Evolutionary conservation across 2,888 invertebrate species (phyloP).

Genomic region (Meloe dianella): DNA sequence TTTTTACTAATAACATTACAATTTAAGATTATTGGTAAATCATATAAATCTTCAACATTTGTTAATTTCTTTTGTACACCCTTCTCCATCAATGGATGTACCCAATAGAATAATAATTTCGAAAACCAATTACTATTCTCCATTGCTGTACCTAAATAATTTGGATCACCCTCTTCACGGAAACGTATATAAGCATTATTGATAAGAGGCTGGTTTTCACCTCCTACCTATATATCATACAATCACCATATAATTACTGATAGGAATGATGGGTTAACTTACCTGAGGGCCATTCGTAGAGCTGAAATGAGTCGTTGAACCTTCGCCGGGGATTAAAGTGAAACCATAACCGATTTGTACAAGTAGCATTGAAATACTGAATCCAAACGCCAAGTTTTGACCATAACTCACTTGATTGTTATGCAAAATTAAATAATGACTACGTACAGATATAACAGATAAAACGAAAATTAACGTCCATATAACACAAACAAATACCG

Average conservation of each 20-base stretch:
- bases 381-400: constrained; percentile 62
- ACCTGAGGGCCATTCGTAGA: constrained; percentile 44
- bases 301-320: constrained; percentile 60
- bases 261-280: constrained; percentile 29
- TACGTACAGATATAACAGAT: constrained; percentile 72
- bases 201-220: constrained; percentile 46
- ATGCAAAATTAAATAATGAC: constrained; percentile 55
- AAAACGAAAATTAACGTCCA: constrained; percentile 74
- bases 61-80: constrained; percentile 75
- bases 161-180: constrained; percentile 71
- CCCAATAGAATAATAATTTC: constrained; percentile 86
- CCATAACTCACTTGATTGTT: constrained; percentile 42
- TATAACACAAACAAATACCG: constrained; percentile 69
- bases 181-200: constrained; percentile 68
- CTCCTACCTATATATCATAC: background rate
- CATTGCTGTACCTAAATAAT: constrained; percentile 81
- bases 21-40: constrained; percentile 73
- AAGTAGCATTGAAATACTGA: constrained; percentile 67
- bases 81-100: constrained; percentile 81
- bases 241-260: background rate
- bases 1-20: constrained; percentile 67
- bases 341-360: constrained; percentile 73
- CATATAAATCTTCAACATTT: constrained; percentile 81
- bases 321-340: constrained; percentile 72
- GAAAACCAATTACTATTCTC: constrained; percentile 75